A percentile compares a stretch with the other conserved stretches of the same genome.
Conservation (phyloP, 1,140 invertebrate genomes). For the Hycleus cichorii region DNA sequence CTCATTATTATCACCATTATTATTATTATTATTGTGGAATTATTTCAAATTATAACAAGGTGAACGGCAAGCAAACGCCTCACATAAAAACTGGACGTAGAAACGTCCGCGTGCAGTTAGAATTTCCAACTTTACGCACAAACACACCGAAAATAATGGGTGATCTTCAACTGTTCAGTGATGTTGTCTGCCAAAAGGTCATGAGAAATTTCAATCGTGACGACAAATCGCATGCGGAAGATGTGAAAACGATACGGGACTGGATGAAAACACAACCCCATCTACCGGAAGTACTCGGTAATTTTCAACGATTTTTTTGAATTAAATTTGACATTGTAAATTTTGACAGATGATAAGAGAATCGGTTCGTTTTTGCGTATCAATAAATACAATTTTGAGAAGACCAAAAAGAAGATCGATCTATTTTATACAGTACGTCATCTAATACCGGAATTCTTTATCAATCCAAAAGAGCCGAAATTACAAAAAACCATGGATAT, state of each 20-base stretch:
- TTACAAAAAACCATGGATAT: background rate
- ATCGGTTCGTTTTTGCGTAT: background rate
- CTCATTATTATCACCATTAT: too few relatives aligned
- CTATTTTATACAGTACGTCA: background rate
- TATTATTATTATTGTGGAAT: too few relatives aligned
- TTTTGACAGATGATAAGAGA: background rate
- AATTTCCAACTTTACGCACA: too few relatives aligned
- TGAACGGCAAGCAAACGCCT: too few relatives aligned
- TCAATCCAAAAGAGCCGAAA: background rate
- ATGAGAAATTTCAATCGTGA: too few relatives aligned
- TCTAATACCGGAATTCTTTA: background rate
- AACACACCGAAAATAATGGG: too few relatives aligned
- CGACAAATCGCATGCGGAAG: too few relatives aligned
- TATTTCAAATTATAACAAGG: too few relatives aligned
- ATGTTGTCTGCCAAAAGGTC: too few relatives aligned
- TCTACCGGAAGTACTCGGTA: background rate
- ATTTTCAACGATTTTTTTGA: background rate
- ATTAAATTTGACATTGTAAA: background rate
- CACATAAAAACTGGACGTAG: too few relatives aligned
- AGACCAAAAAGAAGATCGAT: background rate
- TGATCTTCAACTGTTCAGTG: too few relatives aligned
- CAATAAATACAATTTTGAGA: slow-evolving; percentile 1
- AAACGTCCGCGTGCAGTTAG: too few relatives aligned
- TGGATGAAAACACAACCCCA: background rate
- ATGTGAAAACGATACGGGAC: background rate